Base-by-base conservation (phyloP, 2,797 vertebrate genomes). In the Siniperca obscura region DNA sequence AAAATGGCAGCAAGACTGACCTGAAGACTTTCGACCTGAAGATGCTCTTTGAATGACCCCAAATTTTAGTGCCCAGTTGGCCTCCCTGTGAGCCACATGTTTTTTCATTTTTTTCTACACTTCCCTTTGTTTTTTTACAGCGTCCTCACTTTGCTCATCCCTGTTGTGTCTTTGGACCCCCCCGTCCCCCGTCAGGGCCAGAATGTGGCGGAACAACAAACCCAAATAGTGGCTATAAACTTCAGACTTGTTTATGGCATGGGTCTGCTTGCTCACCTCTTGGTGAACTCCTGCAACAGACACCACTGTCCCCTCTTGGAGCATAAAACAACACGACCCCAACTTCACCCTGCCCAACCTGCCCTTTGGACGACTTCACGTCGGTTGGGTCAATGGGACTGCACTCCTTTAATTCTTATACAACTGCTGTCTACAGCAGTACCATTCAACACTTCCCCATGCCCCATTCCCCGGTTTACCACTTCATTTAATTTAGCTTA, bases 261-360 rank as follows among this genome's bases (percentile, higher is more conserved):
- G 80, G 91, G 92, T 96, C 96, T 96, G 86, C 93, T 93, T 89
- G 83, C 92, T 97, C 95, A 96, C 96, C 96, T 95, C 93, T 73
- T 6, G n/a, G 78, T 97, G 96, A 97, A 96, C 96, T 94, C 94
- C 91, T 85, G 81, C 82, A 83, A 94, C 92, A 95, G 95, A 95
- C 95, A 81, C 87, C 80, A 72, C 72, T 80, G 76, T 90, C 86
- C 82, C 53, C 73, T 89, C 70, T 76, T 62, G 42, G 52, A 61
- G 64, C 77, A 19, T 10, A 74, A 68, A 86, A 81, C 83, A 82
- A 86, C 60, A 48, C n/a, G 88, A 94, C 94, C 93, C 91, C 93
- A 95, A 93, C 94, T 96, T 96, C 94, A 95, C 94, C 93, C 91
- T 64, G 59, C 74, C 72, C 84, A 81, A 64, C 83, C 81, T 87